These are phyloP conservation scores for Lampropteryx suffumata DNA, from an alignment of 2,888 invertebrate species.

Conservation along the genomic window DNA sequence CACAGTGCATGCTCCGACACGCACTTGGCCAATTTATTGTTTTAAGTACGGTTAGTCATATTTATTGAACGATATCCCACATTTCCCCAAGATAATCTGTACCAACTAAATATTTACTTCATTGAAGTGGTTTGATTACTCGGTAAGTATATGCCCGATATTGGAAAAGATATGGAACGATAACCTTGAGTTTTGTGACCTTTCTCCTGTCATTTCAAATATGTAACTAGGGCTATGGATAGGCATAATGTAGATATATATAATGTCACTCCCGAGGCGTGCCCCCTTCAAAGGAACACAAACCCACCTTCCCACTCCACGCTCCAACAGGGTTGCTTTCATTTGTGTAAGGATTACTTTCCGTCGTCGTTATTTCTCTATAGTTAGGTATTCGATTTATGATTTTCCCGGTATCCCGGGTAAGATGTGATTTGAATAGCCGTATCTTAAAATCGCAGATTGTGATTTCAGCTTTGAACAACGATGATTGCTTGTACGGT, in stretches of 20 bases:
- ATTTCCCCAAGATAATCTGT: too few relatives aligned
- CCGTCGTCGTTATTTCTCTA: constrained; percentile 1
- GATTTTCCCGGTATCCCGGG: too few relatives aligned
- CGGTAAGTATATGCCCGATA: constrained; percentile 2
- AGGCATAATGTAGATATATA: constrained; percentile 18
- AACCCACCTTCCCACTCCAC: constrained; percentile 22
- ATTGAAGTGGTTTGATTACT: not conserved
- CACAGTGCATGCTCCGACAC: too few relatives aligned
- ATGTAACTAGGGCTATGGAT: constrained; percentile 22
- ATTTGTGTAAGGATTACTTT: constrained; percentile 9
- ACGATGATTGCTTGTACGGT: not conserved
- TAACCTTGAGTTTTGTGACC: constrained; percentile 23
- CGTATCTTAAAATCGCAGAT: too few relatives aligned
- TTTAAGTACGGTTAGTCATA: too few relatives aligned
- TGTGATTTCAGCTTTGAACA: not conserved
- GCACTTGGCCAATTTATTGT: too few relatives aligned
- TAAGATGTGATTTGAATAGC: too few relatives aligned
- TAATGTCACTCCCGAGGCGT: constrained; percentile 18
- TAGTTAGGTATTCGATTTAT: too few relatives aligned
- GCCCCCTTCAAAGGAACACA: constrained; percentile 15
- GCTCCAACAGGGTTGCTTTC: constrained; percentile 19
- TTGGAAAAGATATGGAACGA: constrained; percentile 21
- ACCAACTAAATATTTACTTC: not conserved
- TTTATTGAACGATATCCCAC: too few relatives aligned
- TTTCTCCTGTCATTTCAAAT: constrained; percentile 17